phyloP scores from a whole-genome alignment of 2,888 invertebrate genomes.

The Diploptera punctata region DNA sequence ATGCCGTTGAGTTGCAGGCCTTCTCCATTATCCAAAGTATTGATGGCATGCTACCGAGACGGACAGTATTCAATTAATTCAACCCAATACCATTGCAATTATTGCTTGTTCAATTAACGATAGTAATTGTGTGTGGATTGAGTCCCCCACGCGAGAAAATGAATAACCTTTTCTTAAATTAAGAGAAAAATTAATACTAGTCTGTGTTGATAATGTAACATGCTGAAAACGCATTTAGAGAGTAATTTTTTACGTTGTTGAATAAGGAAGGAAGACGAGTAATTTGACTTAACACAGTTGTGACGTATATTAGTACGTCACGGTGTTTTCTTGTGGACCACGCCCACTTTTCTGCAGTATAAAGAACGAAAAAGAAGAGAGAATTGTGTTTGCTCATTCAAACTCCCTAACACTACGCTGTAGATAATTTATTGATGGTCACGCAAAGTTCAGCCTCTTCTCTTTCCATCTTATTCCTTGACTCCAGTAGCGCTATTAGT shows the following conservation, averaged over 20 bases:
- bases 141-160: not conserved
- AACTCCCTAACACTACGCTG: not conserved
- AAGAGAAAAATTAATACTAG: no score
- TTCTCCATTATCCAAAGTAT: no score
- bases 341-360: not conserved
- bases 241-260: not conserved
- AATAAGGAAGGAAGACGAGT: slow-evolving; percentile 1
- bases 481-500: no score
- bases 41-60: no score
- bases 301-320: slow-evolving; percentile 1
- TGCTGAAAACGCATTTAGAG: no score
- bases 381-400: not conserved
- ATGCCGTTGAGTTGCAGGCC: no score
- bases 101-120: no score
- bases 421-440: slow-evolving; percentile 20
- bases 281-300: slow-evolving; percentile 23
- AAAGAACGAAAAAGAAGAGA: not conserved
- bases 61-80: no score
- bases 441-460: not conserved
- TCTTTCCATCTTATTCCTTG: not conserved
- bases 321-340: not conserved
- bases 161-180: not conserved
- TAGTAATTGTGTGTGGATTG: no score
- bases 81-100: no score
- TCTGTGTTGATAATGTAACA: not conserved